Percentiles rank a stretch among this genome's conserved stretches.
These are phyloP conservation scores for Sciurus vulgaris DNA, from an alignment of 2,797 vertebrate genomes.

Conservation along the genomic window DNA sequence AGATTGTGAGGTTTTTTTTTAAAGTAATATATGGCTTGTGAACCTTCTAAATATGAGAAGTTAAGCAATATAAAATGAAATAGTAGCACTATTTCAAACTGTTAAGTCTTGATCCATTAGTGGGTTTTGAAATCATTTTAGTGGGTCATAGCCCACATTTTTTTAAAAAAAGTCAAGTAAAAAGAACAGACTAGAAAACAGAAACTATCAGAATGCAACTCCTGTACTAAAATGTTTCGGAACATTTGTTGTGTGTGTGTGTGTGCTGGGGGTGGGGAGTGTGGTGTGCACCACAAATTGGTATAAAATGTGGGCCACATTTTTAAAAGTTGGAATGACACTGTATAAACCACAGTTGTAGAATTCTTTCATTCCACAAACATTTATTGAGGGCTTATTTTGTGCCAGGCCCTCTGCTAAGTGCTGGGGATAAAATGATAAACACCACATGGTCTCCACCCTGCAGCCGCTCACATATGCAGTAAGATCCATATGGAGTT, in stretches of 20 bases:
- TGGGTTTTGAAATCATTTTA: slow-evolving; percentile 56
- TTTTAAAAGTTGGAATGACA: slow-evolving; percentile 65
- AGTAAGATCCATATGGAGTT: background rate
- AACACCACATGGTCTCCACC: background rate
- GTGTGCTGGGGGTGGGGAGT: background rate
- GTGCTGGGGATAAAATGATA: slow-evolving; percentile 28
- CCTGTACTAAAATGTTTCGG: background rate
- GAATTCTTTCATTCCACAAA: slow-evolving; percentile 61
- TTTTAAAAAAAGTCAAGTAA: slow-evolving; percentile 56
- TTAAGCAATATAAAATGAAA: slow-evolving; percentile 53
- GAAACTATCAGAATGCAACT: slow-evolving; percentile 30
- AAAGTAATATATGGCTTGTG: background rate
- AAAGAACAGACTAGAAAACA: slow-evolving; percentile 63
- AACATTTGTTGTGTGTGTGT: background rate
- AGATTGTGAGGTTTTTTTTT: background rate
- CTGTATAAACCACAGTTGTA: slow-evolving; percentile 13
- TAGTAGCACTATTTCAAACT: slow-evolving; percentile 44
- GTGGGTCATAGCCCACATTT: slow-evolving; percentile 27
- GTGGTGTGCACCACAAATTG: background rate
- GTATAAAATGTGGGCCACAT: slow-evolving; percentile 31
- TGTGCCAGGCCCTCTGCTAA: slow-evolving; percentile 68
- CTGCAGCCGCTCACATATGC: background rate
- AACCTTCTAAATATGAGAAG: slow-evolving; percentile 38
- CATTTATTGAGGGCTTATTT: slow-evolving; percentile 60
- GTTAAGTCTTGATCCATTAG: background rate